Conservation (phyloP, 2,888 invertebrate species). For the Himalopsyche anomala region DNA sequence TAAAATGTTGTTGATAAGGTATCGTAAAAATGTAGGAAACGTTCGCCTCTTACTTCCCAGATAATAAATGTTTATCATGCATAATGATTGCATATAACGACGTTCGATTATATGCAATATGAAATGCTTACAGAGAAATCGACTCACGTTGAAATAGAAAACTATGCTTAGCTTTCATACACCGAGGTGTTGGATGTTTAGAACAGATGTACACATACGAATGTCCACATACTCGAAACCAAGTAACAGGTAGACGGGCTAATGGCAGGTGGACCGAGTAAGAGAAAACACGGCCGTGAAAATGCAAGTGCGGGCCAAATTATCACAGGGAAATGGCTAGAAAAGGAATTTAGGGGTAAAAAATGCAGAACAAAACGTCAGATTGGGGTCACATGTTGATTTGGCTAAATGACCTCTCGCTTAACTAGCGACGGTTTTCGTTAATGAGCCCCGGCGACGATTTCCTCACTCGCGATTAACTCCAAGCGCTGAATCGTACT, state of each 20-base stretch:
- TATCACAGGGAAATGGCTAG: not conserved
- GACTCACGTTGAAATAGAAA: constrained; percentile 59
- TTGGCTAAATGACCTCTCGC: constrained; percentile 60
- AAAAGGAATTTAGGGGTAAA: constrained; percentile 50
- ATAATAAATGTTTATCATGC: constrained; percentile 7
- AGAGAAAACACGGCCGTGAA: not conserved
- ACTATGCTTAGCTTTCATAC: constrained; percentile 56
- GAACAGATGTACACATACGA: constrained; percentile 52
- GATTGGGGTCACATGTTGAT: constrained; percentile 75
- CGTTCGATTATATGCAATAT: constrained; percentile 44
- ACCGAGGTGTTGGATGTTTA: constrained; percentile 49
- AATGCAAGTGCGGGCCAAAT: not conserved
- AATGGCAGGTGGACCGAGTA: constrained; percentile 51
- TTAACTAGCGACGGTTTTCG: constrained; percentile 39
- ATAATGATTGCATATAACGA: constrained; percentile 16
- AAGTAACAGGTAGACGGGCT: constrained; percentile 55
- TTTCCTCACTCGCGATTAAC: constrained; percentile 27
- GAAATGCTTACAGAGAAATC: constrained; percentile 57
- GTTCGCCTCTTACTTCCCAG: not conserved
- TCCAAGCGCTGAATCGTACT: constrained; percentile 34
- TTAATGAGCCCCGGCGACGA: constrained; percentile 12
- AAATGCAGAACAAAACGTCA: constrained; percentile 68
- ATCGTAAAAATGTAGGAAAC: not conserved
- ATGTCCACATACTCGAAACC: constrained; percentile 53
- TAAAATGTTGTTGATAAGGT: not conserved